phyloP scores from a whole-genome alignment of 2,888 invertebrate species.

The Oithona nana region DNA sequence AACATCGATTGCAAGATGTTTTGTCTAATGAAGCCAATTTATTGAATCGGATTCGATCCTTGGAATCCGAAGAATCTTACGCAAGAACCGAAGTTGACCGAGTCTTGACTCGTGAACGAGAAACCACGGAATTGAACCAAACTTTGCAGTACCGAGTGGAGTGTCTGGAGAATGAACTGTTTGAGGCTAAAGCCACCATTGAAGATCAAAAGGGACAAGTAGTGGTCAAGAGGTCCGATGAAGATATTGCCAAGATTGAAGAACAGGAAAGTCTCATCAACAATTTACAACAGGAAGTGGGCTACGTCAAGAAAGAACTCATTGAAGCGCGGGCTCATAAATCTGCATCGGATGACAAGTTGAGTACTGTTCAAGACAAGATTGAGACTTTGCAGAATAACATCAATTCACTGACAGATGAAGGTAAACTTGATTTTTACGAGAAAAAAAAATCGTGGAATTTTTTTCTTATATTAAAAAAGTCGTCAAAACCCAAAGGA shows the following conservation, averaged over 20 bases:
- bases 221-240: background rate
- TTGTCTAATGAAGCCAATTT: slow-evolving; percentile 9
- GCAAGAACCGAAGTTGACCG: background rate
- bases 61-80: slow-evolving; percentile 10
- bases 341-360: slow-evolving; percentile 9
- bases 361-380: background rate
- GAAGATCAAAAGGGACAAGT: background rate
- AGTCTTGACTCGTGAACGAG: background rate
- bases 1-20: background rate
- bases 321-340: slow-evolving; percentile 5
- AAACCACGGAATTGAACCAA: background rate
- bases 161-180: background rate
- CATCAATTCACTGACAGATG: slow-evolving; percentile 1
- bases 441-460: too few relatives aligned
- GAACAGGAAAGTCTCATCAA: background rate
- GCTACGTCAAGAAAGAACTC: background rate
- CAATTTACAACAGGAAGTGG: background rate
- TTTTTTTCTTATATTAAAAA: too few relatives aligned
- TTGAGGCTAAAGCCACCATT: background rate
- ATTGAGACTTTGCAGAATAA: slow-evolving; percentile 11
- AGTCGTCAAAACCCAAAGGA: too few relatives aligned
- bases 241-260: background rate
- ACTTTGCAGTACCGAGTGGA: background rate
- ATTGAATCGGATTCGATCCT: slow-evolving; percentile 6
- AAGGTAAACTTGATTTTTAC: background rate